Base-by-base conservation (phyloP, 2,113 vertebrate genomes). In the Pseudorectes ferrugineus region DNA sequence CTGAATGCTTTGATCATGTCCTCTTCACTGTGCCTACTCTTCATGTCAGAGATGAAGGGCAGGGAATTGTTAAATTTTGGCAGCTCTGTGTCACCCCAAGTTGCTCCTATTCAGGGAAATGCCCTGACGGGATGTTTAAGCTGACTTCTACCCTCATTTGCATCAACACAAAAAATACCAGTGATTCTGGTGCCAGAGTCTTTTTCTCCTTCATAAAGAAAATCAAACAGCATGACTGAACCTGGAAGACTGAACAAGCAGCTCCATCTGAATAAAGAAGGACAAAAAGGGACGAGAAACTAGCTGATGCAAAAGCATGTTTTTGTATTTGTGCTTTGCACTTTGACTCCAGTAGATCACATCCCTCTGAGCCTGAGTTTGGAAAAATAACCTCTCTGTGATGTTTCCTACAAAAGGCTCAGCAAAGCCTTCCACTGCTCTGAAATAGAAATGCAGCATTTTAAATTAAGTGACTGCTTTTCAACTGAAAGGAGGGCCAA, bases 81-180 rank as follows among this genome's bases (percentile, higher is more conserved):
- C 43, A 63, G 35, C 23, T 84, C 35, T 87, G 14, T 63, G 43
- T 59, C 70, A 89, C 24, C 51, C 18, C 17, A 89, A 33, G 31
- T 88, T 91, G 81, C 25, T 66, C 42, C 76, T 74, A 20, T 81
- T 96, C 59, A 84, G 35, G 36, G 5, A 63, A 77, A 74, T 86
- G 40, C 22, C 70, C 55, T 59, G 61, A 55, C 57, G 78, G 57
- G 74, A 67, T n/a, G 11, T 74, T 82, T 81, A 75, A 89, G 40
- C 38, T 88, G 85, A 74, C 61, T 94, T 82, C n/a, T 70, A 85
- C 40, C 14, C 46, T 72, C n/a, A 89, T 96, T 94, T 93, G 38
- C 87, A 87, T 93, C 26, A 63, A 49, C 46, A 96, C 7, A 89
- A 90, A 92, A 92, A 74, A 36, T 29, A 14, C 4, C 42, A 51